Base-by-base conservation (phyloP, 2,888 invertebrate species). In the Atethmia centrago region DNA sequence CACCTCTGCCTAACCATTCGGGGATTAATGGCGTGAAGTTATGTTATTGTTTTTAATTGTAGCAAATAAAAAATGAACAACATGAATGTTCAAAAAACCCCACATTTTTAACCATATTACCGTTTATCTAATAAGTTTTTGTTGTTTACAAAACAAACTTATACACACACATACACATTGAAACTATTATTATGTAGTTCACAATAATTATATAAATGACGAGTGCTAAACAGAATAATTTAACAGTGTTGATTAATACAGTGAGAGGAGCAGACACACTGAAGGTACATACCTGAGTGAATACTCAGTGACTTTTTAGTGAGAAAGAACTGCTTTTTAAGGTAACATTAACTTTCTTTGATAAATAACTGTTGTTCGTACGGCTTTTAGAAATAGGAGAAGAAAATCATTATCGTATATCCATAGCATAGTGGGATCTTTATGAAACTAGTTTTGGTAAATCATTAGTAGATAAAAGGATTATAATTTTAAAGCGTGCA, bases 81-180 rank as follows among this genome's bases (percentile, higher is more conserved):
- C 2, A 25, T 49, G 7, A 36, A 53, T 56, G 31, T 9, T 1
- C 36, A 36, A n/a, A 40, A 74, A 40, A 45, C 10, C 28, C n/a
- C 42, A 25, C 5, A n/a, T 45, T 36, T 36, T 36, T 36, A 36
- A 5, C 36, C 36, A 36, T 36, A 36, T 5, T 4, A 36, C 36
- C 36, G 36, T 36, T 31, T 31, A 31, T 31, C 31, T 31, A 31
- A 31, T 31, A 31, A 2, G 21, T 21, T 74, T 55, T 53, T 47
- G 19, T 25, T 74, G 49, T 76, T 77, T 58, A 77, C n/a, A 51
- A 28, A 36, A 76, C n/a, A 47, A 67, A 42, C 42, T 45, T 42
- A 21, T 51, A 19, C 56, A 42, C 25, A 47, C 21, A 28, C 45
- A 14, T 21, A 53, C 9, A 49, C 74, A 61, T 40, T 75, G n/a